Evolutionary conservation across 2,888 invertebrate species (phyloP), one percentile per base, ranked within the genome.

Genomic region (Phyllotreta striolata): DNA sequence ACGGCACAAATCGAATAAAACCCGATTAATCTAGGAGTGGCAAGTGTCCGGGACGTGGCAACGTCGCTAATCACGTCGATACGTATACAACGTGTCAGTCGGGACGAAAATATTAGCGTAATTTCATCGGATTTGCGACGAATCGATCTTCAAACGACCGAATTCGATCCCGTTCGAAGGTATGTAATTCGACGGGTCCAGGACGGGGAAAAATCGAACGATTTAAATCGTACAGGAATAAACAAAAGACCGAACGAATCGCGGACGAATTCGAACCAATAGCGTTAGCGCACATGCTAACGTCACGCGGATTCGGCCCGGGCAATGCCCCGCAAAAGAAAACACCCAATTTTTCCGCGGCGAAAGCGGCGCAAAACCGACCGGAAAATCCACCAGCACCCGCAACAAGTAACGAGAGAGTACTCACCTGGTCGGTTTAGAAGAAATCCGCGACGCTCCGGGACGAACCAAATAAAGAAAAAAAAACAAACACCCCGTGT

Each of bases 271-370:
- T 62, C 70, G 69, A 1, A 71, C 77, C 78, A 77, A 78, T 77
- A 68, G 72, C 67, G 70, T 69, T 60, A 63, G 70, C 75, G 78
- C 78, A 77, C 76, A 77, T 75, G 78, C 77, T 74, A 68, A 77
- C 78, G 77, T 78, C 78, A 78, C 78, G 77, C 74, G 78, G 75
- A 64, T 56, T 52, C 68, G 68, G 67, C 70, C 74, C 74, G 74
- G 76, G 74, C 76, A 76, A 75, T 75, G 76, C 75, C 74, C 76
- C 72, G 66, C 60, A 59, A 62, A 24, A 68, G 67, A 68, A 67
- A 67, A 66, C 67, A 67, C 67, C 67, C 67, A 54, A 62, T 55
- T 51, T 54, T 51, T 43, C 39, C 10, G 34, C 14, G 24, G 24
- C 24, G 24, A 24, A 24, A 24, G 2, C 4, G 4, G 24, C 24